Evolutionary conservation across 2,113 vertebrate species (phyloP), one percentile per base, ranked within the genome.

Genomic region (Ochotona curzoniae): DNA sequence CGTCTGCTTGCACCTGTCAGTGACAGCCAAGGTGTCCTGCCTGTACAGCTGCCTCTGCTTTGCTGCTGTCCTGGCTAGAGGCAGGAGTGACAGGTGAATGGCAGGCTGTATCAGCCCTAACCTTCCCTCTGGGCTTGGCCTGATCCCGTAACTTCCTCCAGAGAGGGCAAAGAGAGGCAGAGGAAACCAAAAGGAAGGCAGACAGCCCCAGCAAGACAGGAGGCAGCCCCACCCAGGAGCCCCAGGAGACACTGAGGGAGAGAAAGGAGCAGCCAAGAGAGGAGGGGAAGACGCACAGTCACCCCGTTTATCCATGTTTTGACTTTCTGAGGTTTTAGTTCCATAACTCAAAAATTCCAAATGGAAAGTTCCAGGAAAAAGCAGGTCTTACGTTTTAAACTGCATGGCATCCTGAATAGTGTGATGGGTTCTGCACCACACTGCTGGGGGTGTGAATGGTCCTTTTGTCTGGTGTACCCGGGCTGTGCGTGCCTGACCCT

Each of bases 31-130:
- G 82, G 64, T 20, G 32, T 75, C 66, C 35, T 76, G 25, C 83
- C n/a, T 79, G 87, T 75, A 54, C 5, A 81, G 80, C 64, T 49
- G 73, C 47, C 64, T 32, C 54, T n/a, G 82, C 32, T 51, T 81
- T 17, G n/a, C 92, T 89, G 80, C 83, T 91, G 79, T 90, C 70
- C 90, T 28, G 6, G 49, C 92, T 93, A 81, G 82, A 93, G 91
- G 91, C 49, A 88, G 81, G 82, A 90, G 85, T 74, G 82, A 94
- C 89, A 90, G 87, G 79, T 90, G 96, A 93, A 93, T 94, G 82
- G 71, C 94, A 80, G 64, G n/a, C 32, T 80, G 51, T 32, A 28
- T 87, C 25, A 69, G 17, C 49, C 70, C 70, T 96, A 93, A 91
- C 91, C 78, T 93, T 51, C 81, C 76, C 44, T 87, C 49, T n/a